Percentiles rank a stretch among this genome's conserved stretches.
Conservation (phyloP, 2,113 vertebrate species). For the Narcine bancroftii region DNA sequence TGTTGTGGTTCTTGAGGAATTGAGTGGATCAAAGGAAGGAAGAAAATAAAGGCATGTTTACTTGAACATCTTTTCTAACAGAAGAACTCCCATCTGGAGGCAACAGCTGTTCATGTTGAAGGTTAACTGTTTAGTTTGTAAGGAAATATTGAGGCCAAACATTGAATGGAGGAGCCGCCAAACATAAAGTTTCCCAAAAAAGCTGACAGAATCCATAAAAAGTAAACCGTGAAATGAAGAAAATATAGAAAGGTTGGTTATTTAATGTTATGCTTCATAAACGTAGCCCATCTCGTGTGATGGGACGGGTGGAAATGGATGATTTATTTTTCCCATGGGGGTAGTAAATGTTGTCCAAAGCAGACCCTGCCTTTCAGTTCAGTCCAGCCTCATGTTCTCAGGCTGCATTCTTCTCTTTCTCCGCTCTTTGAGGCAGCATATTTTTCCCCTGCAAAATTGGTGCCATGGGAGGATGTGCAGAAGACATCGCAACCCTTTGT, state of each 20-base stretch:
- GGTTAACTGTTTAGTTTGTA: slow-evolving; percentile 31
- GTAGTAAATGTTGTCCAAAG: slow-evolving; percentile 58
- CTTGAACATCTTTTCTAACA: slow-evolving; percentile 26
- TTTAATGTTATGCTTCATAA: slow-evolving; percentile 59
- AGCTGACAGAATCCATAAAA: slow-evolving; percentile 53
- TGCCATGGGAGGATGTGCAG: slow-evolving; percentile 59
- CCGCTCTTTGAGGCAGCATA: slow-evolving; percentile 36
- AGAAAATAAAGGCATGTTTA: slow-evolving; percentile 1
- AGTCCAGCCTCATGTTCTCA: slow-evolving; percentile 42
- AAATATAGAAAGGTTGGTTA: slow-evolving; percentile 61
- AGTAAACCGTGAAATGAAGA: slow-evolving; percentile 50
- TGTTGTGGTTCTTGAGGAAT: neutral
- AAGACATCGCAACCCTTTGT: slow-evolving; percentile 54
- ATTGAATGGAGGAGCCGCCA: neutral
- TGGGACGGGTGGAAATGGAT: slow-evolving; percentile 57
- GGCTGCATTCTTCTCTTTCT: slow-evolving; percentile 39
- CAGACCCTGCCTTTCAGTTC: slow-evolving; percentile 46
- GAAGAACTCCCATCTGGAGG: slow-evolving; percentile 3
- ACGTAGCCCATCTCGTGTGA: slow-evolving; percentile 56
- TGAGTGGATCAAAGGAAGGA: neutral
- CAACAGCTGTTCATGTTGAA: slow-evolving; percentile 19
- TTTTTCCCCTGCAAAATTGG: slow-evolving; percentile 47
- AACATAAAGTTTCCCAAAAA: slow-evolving; percentile 40
- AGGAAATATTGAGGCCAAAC: slow-evolving; percentile 22
- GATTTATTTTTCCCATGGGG: slow-evolving; percentile 62